Base-by-base conservation (phyloP, 2,888 invertebrate species). In the Archips xylosteana region DNA sequence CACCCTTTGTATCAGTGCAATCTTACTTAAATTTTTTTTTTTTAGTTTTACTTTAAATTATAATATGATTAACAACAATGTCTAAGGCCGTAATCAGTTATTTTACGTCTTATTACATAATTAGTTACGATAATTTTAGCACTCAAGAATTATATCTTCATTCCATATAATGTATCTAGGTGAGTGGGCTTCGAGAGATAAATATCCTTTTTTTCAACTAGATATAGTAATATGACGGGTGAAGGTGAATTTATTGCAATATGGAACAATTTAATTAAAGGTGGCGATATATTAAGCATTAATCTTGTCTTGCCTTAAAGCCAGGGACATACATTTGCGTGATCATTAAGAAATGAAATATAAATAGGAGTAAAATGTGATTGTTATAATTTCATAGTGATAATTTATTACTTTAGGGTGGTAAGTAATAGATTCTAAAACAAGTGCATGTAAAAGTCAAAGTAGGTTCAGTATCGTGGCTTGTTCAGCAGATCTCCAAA, bases 241-340 rank as follows among this genome's bases (percentile, higher is more conserved):
- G n/a, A 64, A 32, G 54, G 34, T 34, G 23, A 64, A 74, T 70
- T 60, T 70, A 74, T 65, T 34, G 65, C 62, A 23, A 39, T 60
- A 42, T 65, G 69, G 49, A 64, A 69, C 60, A 74, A 70, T 69
- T 74, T 69, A 60, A 69, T 74, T 74, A 74, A 74, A 65, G 69
- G 69, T 69, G 73, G 64, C 60, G 64, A 74, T 64, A 54, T 34
- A 60, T 8, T 15, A 36, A 51, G 39, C 69, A 74, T 65, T 65
- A 49, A 73, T 69, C 68, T 63, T 74, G 13, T 5, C 42, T 23
- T 66, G 42, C 60, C 23, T 13, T 70, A 23, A 74, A 12, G 74
- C 0, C 54, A 13, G 64, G 13, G 51, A 23, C 23, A 23, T 49
- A 39, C 15, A 74, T 64, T 51, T 39, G 42, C 15, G 10, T 1